Base-by-base conservation (phyloP, 2,113 vertebrate species). In the Antechinus flavipes region DNA sequence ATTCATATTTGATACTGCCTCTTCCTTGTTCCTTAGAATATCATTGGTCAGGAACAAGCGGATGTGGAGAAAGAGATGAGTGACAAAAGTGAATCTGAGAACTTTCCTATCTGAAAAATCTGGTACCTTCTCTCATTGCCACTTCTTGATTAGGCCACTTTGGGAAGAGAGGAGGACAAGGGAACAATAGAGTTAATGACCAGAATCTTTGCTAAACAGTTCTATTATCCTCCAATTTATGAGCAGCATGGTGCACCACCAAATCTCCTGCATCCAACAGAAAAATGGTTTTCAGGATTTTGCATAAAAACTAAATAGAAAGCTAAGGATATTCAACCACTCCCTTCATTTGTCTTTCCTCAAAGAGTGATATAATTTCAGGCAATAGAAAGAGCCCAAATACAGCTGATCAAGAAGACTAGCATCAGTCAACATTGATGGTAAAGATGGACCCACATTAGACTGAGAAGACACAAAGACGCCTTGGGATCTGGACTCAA, bases 1-100 rank as follows among this genome's bases (percentile, higher is more conserved):
- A 91, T 97, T 94, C 95, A 93, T 61, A 93, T 49, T 94, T 91
- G 95, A 94, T 16, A 94, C 54, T 90, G 1, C 47, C 94, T 93
- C 89, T 92, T 95, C 95, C 94, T 54, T 91, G 90, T 54, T 8
- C 61, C 91, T 54, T 95, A 49, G 49, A 0, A 23, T 5, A 94
- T 54, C n/a, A 95, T 50, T 56, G 30, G 27, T 90, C 50, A 95
- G 19, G 49, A 89, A 95, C 30, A 61, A 4, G 23, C 35, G 24
- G 91, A 30, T 30, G 1, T 55, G 52, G 56, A 91, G 30, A 90
- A 89, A 91, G 35, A 90, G 42, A 54, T 58, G 14, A 95, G 93
- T n/a, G 50, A 76, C 49, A 22, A 26, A 95, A 50, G 22, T 30
- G 42, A 94, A 55, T 91, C 56, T 89, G 76, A 94, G 49, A 23